Base-by-base conservation (phyloP, 1,140 invertebrate species). In the Trichogramma pretiosum region DNA sequence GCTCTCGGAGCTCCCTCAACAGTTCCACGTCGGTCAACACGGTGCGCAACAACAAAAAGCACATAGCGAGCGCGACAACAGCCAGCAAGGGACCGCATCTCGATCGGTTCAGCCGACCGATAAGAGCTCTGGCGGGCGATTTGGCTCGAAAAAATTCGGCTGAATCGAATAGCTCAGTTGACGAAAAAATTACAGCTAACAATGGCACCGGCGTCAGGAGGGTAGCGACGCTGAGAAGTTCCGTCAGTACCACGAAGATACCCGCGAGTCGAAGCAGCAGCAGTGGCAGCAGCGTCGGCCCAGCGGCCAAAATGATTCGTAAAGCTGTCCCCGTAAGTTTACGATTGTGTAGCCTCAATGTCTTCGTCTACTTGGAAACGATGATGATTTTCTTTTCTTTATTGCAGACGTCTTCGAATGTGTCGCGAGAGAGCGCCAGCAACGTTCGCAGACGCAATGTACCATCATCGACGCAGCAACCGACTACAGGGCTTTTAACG, bases 21-120 rank as follows among this genome's bases (percentile, higher is more conserved):
- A 88, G 85, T 61, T 78, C 84, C 1, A 82, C 81, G 0, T 89
- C 87, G 5, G 83, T 87, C 0, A 83, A 84, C 54, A 88, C 85
- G 0, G 85, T 89, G 0, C 74, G 82, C 48, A 80, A 81, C 38
- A n/a, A n/a, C n/a, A n/a, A n/a, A n/a, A n/a, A n/a, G n/a, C n/a
- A n/a, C n/a, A n/a, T n/a, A n/a, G n/a, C n/a, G n/a, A n/a, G n/a
- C 73, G 81, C 0, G 74, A 78, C 2, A 63, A 70, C 45, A 51
- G 51, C 24, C 42, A 48, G 14, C 65, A 65, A n/a, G n/a, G n/a
- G n/a, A n/a, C 38, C 61, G 4, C 63, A 58, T 61, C 10, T 67
- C 51, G 36, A 59, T 36, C 65, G 54, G 53, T 73, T 71, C 55
- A 73, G 58, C 3, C 68, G 70, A 18, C 62, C 72, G 2, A 65